phyloP scores from a whole-genome alignment of 2,797 vertebrate genomes.

The Linurgus olivaceus region DNA sequence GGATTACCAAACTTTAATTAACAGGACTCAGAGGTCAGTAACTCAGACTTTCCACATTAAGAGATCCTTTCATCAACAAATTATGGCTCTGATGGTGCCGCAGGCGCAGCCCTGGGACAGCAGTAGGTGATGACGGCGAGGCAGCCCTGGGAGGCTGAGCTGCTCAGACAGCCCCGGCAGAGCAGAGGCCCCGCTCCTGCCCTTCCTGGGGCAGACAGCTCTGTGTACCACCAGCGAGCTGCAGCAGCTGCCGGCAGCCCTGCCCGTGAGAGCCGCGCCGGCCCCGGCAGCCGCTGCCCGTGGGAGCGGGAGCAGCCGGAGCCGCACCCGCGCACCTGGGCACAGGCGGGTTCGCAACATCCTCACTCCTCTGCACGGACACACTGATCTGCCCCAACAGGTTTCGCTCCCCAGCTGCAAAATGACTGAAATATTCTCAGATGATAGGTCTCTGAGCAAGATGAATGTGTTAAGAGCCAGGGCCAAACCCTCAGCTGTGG shows the following conservation, averaged over 20 bases:
- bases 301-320: not conserved
- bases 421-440: conserved; percentile 18
- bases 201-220: not conserved
- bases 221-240: not conserved
- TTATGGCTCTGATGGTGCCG: not conserved
- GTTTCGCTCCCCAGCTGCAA: conserved; percentile 21
- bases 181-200: not conserved
- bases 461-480: not conserved
- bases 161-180: not conserved
- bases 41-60: not conserved
- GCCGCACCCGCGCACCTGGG: conserved; percentile 36
- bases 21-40: conserved; percentile 4
- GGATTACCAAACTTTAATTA: conserved; percentile 32
- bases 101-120: not conserved
- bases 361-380: not conserved
- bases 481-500: not conserved
- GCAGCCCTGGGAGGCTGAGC: not conserved
- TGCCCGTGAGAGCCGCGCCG: accelerated
- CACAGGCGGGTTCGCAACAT: not conserved
- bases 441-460: conserved; percentile 32
- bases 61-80: conserved; percentile 31
- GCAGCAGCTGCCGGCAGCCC: not conserved
- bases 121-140: not conserved
- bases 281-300: not conserved
- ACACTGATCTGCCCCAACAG: conserved; percentile 22